Percentiles rank a stretch among this genome's conserved stretches.
phyloP scores from a whole-genome alignment of 2,888 invertebrate genomes.

The Geophilus truncorum region DNA sequence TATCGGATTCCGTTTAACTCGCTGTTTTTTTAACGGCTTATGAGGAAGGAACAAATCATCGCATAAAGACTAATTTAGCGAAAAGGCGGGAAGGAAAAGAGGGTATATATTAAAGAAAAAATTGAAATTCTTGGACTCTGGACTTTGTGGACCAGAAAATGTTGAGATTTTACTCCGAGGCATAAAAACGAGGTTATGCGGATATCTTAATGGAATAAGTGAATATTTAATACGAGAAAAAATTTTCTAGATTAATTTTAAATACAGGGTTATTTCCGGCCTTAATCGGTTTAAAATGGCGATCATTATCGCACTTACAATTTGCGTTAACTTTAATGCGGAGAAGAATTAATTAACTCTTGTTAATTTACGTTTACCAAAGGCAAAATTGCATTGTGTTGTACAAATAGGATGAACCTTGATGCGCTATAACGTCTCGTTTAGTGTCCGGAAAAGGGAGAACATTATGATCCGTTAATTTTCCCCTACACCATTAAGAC shows the following conservation, averaged over 20 bases:
- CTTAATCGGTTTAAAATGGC: too few relatives aligned
- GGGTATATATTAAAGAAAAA: not conserved
- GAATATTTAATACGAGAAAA: not conserved
- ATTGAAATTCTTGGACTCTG: not conserved
- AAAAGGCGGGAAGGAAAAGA: not conserved
- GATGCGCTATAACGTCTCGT: not conserved
- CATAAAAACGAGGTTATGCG: not conserved
- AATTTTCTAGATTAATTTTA: not conserved
- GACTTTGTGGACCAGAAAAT: not conserved
- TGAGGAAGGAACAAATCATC: not conserved
- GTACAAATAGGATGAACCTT: not conserved
- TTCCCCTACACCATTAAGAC: not conserved
- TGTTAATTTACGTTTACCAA: not conserved
- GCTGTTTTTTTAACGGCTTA: not conserved
- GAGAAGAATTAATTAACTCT: not conserved
- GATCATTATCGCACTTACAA: too few relatives aligned
- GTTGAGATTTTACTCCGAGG: not conserved
- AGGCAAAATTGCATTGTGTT: not conserved
- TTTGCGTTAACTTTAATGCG: too few relatives aligned
- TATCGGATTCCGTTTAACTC: slow-evolving; percentile 4
- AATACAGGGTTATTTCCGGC: too few relatives aligned
- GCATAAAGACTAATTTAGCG: not conserved
- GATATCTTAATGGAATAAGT: not conserved
- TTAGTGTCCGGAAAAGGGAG: slow-evolving; percentile 10
- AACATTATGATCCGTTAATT: slow-evolving; percentile 8